A percentile compares a stretch with the other conserved stretches of the same genome.
These are phyloP conservation scores for Takifugu flavidus DNA, from an alignment of 2,113 vertebrate species.

Conservation along the genomic window DNA sequence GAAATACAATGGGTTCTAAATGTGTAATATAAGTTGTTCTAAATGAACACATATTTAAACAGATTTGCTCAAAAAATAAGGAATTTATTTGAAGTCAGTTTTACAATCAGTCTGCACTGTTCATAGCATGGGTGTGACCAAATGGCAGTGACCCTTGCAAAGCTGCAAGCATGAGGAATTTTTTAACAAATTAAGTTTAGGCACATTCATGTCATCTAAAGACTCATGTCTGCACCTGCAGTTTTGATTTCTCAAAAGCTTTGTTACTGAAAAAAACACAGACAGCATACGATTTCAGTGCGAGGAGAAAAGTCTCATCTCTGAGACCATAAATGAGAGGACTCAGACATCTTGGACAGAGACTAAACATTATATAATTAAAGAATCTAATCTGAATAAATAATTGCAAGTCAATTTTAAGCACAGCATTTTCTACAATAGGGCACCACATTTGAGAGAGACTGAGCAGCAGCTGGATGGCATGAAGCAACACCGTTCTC, in stretches of 20 bases:
- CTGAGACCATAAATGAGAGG: conserved; percentile 62
- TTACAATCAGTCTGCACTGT: no score
- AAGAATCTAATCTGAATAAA: conserved; percentile 18
- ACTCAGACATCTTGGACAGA: conserved; percentile 43
- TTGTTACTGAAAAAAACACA: neutral
- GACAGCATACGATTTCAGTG: conserved; percentile 5
- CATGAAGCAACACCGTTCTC: conserved; percentile 59
- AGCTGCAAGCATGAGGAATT: no score
- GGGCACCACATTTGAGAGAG: conserved; percentile 55
- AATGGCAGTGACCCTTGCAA: no score
- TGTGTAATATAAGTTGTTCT: no score
- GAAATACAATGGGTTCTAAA: no score
- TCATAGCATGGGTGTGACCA: no score
- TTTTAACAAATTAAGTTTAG: no score
- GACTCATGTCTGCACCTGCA: neutral
- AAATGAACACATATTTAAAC: no score
- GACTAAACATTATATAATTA: conserved; percentile 37
- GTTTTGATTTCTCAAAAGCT: neutral
- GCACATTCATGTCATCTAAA: no score
- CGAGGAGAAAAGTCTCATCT: conserved; percentile 36
- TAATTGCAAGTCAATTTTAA: neutral
- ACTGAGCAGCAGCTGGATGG: conserved; percentile 58
- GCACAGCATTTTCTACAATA: conserved; percentile 31
- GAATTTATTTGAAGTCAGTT: no score
- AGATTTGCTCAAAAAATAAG: no score